Percentiles rank a stretch among this genome's conserved stretches.
Conservation (phyloP, 2,113 vertebrate species). For the Phaetusa simplex region DNA sequence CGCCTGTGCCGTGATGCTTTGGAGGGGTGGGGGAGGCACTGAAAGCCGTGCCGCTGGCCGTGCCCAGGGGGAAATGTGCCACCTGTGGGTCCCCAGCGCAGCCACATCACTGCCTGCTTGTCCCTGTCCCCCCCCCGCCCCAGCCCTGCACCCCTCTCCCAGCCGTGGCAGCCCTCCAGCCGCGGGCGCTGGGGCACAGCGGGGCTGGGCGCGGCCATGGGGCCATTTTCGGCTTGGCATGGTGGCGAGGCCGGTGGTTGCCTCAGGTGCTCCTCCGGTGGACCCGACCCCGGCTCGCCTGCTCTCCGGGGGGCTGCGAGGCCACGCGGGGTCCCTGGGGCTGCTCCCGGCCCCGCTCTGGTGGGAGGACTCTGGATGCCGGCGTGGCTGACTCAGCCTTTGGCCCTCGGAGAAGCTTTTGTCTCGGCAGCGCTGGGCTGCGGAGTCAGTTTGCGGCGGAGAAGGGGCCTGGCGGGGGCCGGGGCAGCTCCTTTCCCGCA, state of each 20-base stretch:
- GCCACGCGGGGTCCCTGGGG: slow-evolving; percentile 1
- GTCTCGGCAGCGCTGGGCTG: slow-evolving; percentile 23
- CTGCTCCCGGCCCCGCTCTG: slow-evolving; percentile 7
- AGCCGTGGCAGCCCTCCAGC: background rate
- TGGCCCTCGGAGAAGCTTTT: slow-evolving; percentile 58
- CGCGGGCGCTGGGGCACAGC: background rate
- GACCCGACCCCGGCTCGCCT: rapidly evolving
- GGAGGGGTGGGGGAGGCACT: background rate
- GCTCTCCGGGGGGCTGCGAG: background rate
- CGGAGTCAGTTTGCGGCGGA: background rate
- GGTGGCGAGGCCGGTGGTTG: rapidly evolving
- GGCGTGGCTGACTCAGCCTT: slow-evolving; percentile 56
- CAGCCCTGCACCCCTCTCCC: background rate
- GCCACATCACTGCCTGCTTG: background rate
- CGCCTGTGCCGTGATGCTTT: background rate
- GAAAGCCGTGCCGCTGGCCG: rapidly evolving
- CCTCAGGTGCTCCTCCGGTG: rapidly evolving
- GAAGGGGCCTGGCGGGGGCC: background rate
- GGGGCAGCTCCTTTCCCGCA: background rate
- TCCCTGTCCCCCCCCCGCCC: background rate
- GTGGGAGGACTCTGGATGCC: slow-evolving; percentile 60
- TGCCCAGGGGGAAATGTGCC: rapidly evolving
- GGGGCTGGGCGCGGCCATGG: background rate
- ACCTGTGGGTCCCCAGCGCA: background rate
- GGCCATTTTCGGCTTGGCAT: background rate